Base-by-base conservation (phyloP, 1,140 invertebrate species). In the Nymphalis io region DNA sequence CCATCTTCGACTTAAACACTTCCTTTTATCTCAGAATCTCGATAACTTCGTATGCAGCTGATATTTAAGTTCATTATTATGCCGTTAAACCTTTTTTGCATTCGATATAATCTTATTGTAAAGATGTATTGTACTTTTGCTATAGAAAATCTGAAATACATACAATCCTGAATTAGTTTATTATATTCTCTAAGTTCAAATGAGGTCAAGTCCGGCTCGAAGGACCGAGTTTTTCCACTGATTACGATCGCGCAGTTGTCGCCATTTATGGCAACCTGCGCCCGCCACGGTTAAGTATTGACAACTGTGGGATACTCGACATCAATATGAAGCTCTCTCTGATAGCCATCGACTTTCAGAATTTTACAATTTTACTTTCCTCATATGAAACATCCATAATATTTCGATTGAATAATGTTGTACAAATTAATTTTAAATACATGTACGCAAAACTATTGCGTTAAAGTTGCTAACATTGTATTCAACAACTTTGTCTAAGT, bases 231-330 rank as follows among this genome's bases (percentile, higher is more conserved):
- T 91, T 91, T 91, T 91, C 83, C 81, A 72, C 60, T 73, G 82
- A 88, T 84, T 84, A 86, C 85, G 84, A 89, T 89, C 83, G 77
- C 68, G 75, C 76, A 79, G 80, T 81, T 74, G 74, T 79, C 72
- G 74, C 89, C 89, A 80, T 91, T 80, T 91, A 91, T 67, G 89
- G 89, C 71, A 90, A 83, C 85, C 78, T 83, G 88, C 68, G 73
- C 80, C 66, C 44, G 80, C 74, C 70, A 70, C 75, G 80, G 62
- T 75, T 77, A 78, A 71, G 78, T 81, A 84, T 86, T 89, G 85
- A 91, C 89, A 86, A 87, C 85, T 89, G 86, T 89, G 87, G 84
- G 84, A 88, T 87, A 87, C 77, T 82, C 76, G 76, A 79, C 83
- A 81, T 83, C 79, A 80, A 73, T 75, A 72, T 78, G 72, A 67